Evolutionary conservation across 1,140 invertebrate species (phyloP).

Genomic region (Himalopsyche phryganea): DNA sequence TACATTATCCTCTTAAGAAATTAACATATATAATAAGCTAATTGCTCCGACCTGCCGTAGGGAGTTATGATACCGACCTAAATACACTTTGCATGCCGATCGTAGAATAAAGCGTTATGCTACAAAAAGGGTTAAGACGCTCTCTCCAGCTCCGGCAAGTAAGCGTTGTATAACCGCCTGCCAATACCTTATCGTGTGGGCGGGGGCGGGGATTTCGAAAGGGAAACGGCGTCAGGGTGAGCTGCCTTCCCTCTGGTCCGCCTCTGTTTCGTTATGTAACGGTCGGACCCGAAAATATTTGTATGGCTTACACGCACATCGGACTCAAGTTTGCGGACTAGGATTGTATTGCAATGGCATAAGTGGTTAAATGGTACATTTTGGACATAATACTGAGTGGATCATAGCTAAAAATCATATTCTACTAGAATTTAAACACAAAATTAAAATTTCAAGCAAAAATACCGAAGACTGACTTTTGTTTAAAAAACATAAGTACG

Average conservation of each 20-base stretch:
- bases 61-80: too few species aligned
- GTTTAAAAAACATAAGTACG: too few species aligned
- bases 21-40: too few species aligned
- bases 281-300: slow-evolving; percentile 20
- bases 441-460: too few species aligned
- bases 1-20: too few species aligned
- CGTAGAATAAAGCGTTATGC: slow-evolving; percentile 10
- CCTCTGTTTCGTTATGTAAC: slow-evolving; percentile 6
- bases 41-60: too few species aligned
- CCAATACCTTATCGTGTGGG: slow-evolving; percentile 33
- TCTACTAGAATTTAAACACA: too few species aligned
- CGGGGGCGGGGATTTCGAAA: not conserved
- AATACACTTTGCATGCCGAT: too few species aligned
- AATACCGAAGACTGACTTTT: too few species aligned
- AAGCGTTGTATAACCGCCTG: slow-evolving; percentile 31
- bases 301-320: slow-evolving; percentile 28
- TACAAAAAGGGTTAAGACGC: slow-evolving; percentile 32
- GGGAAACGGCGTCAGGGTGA: not conserved
- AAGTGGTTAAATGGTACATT: slow-evolving; percentile 6
- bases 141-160: slow-evolving; percentile 29
- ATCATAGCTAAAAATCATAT: too few species aligned
- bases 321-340: slow-evolving; percentile 19
- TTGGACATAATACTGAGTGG: too few species aligned
- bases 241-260: not conserved
- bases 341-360: slow-evolving; percentile 5